Base-by-base conservation (phyloP, 2,888 invertebrate genomes). In the Dorcus hopei region DNA sequence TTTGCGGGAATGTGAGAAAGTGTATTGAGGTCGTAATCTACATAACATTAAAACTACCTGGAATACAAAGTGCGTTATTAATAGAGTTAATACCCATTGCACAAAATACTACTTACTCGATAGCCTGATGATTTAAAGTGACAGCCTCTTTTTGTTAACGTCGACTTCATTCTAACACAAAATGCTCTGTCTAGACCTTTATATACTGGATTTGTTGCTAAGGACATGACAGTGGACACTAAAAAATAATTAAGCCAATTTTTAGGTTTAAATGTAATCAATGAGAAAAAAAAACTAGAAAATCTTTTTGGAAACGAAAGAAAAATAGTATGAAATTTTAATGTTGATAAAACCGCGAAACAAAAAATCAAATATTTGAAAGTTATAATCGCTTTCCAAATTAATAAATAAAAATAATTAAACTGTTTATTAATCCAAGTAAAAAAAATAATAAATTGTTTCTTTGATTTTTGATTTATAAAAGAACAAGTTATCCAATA, bases 101-200 rank as follows among this genome's bases (percentile, higher is more conserved):
- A 33, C 26, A 33, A 33, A 33, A 33, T 33, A 33, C 26, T 33
- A 80, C 90, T 88, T 83, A 95, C 95, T 86, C 95, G 86, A 80
- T 95, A 95, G 78, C 95, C 95, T 64, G 95, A 95, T 41, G 95
- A 95, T 80, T 96, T 96, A 80, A 95, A 95, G 79, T 96, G 95
- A 77, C 97, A 97, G 59, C 97, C 97, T 72, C 97, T 83, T 81
- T 97, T 97, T 51, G 97, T 97, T 62, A 97, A 83, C 0, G 97
- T 97, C 55, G 97, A 97, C 78, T 97, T 97, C 97, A 97, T 97
- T 66, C 97, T 85, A 50, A 97, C 85, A 80, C 97, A 97, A 80
- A 96, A 95, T 45, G 95, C 93, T 72, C 95, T 81, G 72, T 95
- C 95, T 80, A 92, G 87, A 41, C 95, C 95, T 75, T 91, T 89